phyloP scores from a whole-genome alignment of 1,140 invertebrate genomes.

The Penaeus vannamei region DNA sequence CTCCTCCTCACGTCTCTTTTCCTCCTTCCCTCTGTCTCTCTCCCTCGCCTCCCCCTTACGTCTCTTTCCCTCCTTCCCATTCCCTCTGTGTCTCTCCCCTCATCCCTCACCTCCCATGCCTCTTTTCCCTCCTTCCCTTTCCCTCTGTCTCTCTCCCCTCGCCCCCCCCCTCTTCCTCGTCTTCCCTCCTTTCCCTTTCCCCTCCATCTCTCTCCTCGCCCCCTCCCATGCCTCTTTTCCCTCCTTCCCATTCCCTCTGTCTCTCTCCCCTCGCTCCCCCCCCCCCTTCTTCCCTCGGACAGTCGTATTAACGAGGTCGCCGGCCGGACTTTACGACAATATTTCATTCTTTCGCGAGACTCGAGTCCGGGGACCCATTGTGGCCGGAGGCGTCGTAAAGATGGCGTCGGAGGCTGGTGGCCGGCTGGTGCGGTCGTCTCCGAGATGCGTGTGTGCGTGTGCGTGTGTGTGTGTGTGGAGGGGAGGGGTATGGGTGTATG shows the following conservation, averaged over 20 bases:
- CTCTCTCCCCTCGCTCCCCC: background rate
- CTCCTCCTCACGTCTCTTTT: too few relatives aligned
- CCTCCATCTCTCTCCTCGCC: too few relatives aligned
- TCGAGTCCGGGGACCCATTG: conserved; percentile 16
- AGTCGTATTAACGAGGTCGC: conserved; percentile 17
- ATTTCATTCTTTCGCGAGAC: conserved; percentile 39
- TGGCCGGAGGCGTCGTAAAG: conserved; percentile 19
- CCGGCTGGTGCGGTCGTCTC: background rate
- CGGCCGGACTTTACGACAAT: conserved; percentile 17
- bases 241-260: background rate
- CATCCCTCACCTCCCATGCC: background rate
- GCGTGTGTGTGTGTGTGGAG: too few relatives aligned
- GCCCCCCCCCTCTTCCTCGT: background rate
- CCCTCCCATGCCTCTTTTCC: background rate
- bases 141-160: too few relatives aligned
- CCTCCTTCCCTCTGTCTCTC: background rate
- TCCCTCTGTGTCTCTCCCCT: too few relatives aligned
- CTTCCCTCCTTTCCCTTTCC: background rate
- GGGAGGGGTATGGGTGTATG: background rate
- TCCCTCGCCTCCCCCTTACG: too few relatives aligned
- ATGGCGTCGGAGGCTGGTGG: background rate
- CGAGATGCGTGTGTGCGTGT: too few relatives aligned
- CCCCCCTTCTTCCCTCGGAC: background rate
- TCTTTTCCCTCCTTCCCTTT: background rate
- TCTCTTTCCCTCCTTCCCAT: too few relatives aligned